Base-by-base conservation (phyloP, 2,888 invertebrate species). In the Cataglyphis altisquamis region DNA sequence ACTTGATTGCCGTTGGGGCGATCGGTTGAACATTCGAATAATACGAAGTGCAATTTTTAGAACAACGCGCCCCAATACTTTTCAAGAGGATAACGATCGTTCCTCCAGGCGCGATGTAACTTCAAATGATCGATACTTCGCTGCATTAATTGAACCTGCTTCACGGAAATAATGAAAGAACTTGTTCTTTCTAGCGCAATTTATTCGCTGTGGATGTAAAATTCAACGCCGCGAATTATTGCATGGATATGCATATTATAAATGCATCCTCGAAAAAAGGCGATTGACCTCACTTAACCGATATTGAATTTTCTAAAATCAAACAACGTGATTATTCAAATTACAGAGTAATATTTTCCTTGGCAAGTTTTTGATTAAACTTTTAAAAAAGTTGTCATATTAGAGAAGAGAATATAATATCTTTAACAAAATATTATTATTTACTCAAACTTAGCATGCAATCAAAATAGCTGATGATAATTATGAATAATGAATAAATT, bases 211-310 rank as follows among this genome's bases (percentile, higher is more conserved):
- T 21, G 15, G 4, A 39, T 67, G 12, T 57, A 77, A 62, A n/a
- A 67, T 67, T 66, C 57, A 60, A 9, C n/a, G 25, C 32, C 21
- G 55, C 5, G 62, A 18, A 62, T 10, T 9, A 52, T 41, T 55
- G 72, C 67, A 64, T 68, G 48, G 64, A 72, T 70, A 29, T 48
- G 64, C 60, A 77, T 36, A 32, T 64, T 32, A 77, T 73, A 66
- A 80, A 83, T 80, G 67, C 62, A 41, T 32, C 15, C 18, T 32
- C 62, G 72, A 63, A 80, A 64, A 78, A 29, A n/a, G 67, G 62
- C 70, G 75, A 84, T 67, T 78, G 77, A 87, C 80, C 84, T 39
- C 74, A 15, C 41, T 57, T 67, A 62, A 72, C 48, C 82, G 77
- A 81, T 83, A 68, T 39, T 68, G 39, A 87, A 66, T 84, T 72